Base-by-base conservation (phyloP, 2,797 vertebrate genomes). In the Tinamus major region DNA sequence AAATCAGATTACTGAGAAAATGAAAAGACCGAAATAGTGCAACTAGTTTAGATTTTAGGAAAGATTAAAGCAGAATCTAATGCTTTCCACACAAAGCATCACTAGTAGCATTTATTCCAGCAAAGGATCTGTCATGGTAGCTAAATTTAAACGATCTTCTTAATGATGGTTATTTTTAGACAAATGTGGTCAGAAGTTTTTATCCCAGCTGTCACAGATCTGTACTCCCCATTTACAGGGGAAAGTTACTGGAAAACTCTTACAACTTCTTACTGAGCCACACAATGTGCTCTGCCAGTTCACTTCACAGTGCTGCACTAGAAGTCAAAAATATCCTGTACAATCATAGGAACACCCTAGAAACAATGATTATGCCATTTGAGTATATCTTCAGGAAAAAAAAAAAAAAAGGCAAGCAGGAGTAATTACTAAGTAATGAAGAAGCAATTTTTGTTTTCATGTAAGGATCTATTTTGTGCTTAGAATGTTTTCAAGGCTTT, bases 221-320 rank as follows among this genome's bases (percentile, higher is more conserved):
- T 92, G 79, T 67, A 26, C 53, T 84, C 87, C 17, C 13, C 27
- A 85, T 85, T 89, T 44, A 21, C 68, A 53, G 58, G 41, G 6
- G 13, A 3, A 74, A 24, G 46, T 58, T n/a, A 55, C 46, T 83
- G 46, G 24, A 83, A 69, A 85, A 75, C 7, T 13, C 51, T 61
- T 75, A 10, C 48, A 79, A 67, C 6, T 71, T 79, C 51, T 65
- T 67, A 26, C 16, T 49, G 39, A 80, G 35, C 78, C 7, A 5
- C 23, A 46, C 11, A 26, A 10, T 62, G 88, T 79, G 39, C 46
- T 84, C 62, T 42, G 15, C 46, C 16, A 37, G 29, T 68, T 87
- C 19, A 6, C 67, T 64, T 93, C 33, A 49, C 42, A 85, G 35
- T 33, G 23, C 53, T 88, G 41, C 63, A 20, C 27, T 69, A 48